These are phyloP conservation scores for Ammospiza caudacuta DNA, from an alignment of 2,113 vertebrate genomes.

Conservation along the genomic window DNA sequence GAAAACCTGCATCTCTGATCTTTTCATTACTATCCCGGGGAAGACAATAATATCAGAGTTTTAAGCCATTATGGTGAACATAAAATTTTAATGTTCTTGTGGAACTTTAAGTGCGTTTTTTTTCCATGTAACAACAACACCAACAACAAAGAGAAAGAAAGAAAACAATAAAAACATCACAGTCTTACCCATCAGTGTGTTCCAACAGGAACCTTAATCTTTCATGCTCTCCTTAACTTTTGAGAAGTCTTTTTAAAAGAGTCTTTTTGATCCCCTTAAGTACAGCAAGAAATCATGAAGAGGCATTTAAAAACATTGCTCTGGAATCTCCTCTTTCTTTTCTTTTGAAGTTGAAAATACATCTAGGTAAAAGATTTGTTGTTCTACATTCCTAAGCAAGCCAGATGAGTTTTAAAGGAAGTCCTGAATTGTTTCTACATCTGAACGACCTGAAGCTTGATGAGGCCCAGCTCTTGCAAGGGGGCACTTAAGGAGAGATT, in stretches of 20 bases:
- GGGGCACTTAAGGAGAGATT: not conserved
- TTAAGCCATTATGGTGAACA: not conserved
- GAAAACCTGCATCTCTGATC: not conserved
- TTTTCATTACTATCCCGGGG: not conserved
- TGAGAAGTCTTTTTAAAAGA: not conserved
- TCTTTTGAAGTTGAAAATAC: not conserved
- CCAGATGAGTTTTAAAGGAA: not conserved
- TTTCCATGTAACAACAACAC: not conserved
- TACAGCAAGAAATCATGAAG: not conserved
- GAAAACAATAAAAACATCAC: not conserved
- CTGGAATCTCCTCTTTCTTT: not conserved
- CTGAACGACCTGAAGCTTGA: not conserved
- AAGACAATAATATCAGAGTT: not conserved
- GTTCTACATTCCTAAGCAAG: not conserved
- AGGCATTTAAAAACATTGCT: not conserved
- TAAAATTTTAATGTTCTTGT: slow-evolving; percentile 52
- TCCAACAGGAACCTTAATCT: not conserved
- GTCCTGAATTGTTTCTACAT: not conserved
- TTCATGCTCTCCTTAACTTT: not conserved
- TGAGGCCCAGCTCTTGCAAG: not conserved
- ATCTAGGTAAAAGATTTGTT: not conserved
- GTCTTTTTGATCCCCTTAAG: not conserved
- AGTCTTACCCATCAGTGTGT: not conserved
- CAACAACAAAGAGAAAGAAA: not conserved
- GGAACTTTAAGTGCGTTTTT: slow-evolving; percentile 40